Conservation (phyloP, 2,797 vertebrate genomes). For the Lagodon rhomboides region DNA sequence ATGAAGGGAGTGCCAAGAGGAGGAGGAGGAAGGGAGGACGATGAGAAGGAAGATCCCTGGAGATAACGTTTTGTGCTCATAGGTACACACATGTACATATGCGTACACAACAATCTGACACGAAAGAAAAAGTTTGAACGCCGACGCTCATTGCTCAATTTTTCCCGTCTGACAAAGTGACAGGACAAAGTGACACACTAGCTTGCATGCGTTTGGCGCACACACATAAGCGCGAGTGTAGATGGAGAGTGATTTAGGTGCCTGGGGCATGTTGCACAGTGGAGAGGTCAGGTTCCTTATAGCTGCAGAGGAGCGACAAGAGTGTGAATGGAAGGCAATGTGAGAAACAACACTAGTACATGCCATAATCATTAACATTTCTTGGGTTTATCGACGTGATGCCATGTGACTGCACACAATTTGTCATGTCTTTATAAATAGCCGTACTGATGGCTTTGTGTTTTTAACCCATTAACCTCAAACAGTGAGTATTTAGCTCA, state of each 20-base stretch:
- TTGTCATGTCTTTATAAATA: constrained; percentile 9
- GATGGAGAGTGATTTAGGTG: constrained; percentile 9
- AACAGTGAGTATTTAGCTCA: background rate
- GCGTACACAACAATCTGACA: constrained; percentile 47
- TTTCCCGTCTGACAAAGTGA: constrained; percentile 37
- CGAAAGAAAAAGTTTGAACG: constrained; percentile 24
- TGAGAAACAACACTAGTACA: constrained; percentile 50
- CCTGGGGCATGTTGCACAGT: constrained; percentile 35
- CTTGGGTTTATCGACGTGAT: constrained; percentile 12
- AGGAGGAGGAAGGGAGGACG: constrained; percentile 52
- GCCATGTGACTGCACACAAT: background rate
- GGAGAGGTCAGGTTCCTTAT: constrained; percentile 56
- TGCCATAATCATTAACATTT: constrained; percentile 16
- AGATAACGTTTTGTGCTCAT: constrained; percentile 47
- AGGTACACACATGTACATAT: constrained; percentile 29
- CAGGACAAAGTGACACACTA: background rate
- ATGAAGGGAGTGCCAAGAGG: constrained; percentile 64
- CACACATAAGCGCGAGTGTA: background rate
- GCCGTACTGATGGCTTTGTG: background rate
- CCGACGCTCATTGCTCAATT: constrained; percentile 28
- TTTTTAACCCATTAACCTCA: constrained; percentile 2
- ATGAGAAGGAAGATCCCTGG: constrained; percentile 55
- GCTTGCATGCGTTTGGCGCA: background rate
- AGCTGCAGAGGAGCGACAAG: constrained; percentile 45
- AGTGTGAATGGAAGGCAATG: constrained; percentile 64